Base-by-base conservation (phyloP, 1,140 invertebrate genomes). In the Diuraphis noxia region DNA sequence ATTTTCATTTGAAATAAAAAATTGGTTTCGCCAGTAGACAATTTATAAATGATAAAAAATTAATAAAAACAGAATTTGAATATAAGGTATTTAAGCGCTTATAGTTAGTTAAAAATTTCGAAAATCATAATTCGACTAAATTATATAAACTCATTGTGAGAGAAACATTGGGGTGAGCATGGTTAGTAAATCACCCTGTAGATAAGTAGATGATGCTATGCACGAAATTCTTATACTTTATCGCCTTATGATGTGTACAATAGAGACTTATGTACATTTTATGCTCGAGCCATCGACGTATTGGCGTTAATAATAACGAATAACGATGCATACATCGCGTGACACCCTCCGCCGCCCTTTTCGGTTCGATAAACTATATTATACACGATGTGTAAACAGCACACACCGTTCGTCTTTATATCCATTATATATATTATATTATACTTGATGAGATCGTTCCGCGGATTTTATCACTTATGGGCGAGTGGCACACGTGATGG, bases 401-500 rank as follows among this genome's bases (percentile, higher is more conserved):
- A n/a, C 40, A 84, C 81, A n/a, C 25, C 1, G 10, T 17, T 25
- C 36, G 85, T 52, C 34, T 52, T 52, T 46, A 49, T 30, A 38
- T 7, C 8, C 52, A 34, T 56, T n/a, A 40, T n/a, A 85, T 17
- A 46, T 34, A 85, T 21, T 8, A 52, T 56, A 43, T 40, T 40
- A 52, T 88, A 30, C 34, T 88, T 88, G 86, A 88, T 63, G 86
- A 88, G 86, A 88, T 88, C 56, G 52, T 88, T 88, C 86, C 86
- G 86, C 86, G 86, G 86, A 88, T 88, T 88, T 88, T 40, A 63
- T 88, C 86, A 63, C 86, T 88, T 63, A 38, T 88, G 38, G 10
- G 23, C 86, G 52, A 88, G 86, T 88, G 52, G 36, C 86, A 56
- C 30, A 87, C 85, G n/a, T 46, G n/a, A 43, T n/a, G 36, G 40